A percentile compares a stretch with the other conserved stretches of the same genome.
phyloP scores from a whole-genome alignment of 2,113 vertebrate genomes.

The Carettochelys insculpta region DNA sequence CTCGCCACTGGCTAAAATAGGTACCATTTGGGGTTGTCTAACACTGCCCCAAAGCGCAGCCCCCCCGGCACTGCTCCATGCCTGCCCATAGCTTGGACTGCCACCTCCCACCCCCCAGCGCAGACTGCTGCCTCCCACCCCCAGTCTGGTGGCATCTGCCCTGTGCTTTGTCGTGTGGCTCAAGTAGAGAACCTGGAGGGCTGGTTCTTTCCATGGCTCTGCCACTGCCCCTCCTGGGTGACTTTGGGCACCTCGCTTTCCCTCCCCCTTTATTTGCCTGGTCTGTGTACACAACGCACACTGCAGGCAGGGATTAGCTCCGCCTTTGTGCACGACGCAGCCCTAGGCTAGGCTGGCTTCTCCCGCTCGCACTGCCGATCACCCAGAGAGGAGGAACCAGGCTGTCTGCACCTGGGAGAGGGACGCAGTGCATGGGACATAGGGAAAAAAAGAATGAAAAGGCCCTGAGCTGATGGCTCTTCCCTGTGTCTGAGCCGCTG shows the following conservation, averaged over 20 bases:
- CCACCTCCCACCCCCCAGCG: no score
- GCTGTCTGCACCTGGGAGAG: neutral
- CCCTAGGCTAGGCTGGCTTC: neutral
- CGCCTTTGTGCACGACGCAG: neutral
- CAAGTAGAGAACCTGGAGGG: neutral
- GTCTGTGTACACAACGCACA: neutral
- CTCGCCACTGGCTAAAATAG: neutral
- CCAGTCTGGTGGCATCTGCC: no score
- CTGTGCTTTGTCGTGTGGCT: neutral
- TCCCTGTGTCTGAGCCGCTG: neutral
- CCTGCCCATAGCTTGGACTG: neutral
- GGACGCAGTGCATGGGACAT: neutral
- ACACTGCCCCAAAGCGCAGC: neutral
- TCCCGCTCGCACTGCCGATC: neutral
- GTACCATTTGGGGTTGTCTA: no score
- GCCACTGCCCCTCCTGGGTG: neutral
- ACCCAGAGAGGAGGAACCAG: neutral
- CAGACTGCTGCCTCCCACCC: no score
- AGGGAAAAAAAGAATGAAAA: neutral
- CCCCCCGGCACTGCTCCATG: no score
- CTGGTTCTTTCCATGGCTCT: neutral
- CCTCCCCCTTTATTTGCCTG: neutral
- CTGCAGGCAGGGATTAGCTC: neutral
- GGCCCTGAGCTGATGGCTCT: neutral
- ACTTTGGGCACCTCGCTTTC: neutral